Evolutionary conservation across 2,888 invertebrate genomes (phyloP).

Genomic region (Ypsolopha scabrella): DNA sequence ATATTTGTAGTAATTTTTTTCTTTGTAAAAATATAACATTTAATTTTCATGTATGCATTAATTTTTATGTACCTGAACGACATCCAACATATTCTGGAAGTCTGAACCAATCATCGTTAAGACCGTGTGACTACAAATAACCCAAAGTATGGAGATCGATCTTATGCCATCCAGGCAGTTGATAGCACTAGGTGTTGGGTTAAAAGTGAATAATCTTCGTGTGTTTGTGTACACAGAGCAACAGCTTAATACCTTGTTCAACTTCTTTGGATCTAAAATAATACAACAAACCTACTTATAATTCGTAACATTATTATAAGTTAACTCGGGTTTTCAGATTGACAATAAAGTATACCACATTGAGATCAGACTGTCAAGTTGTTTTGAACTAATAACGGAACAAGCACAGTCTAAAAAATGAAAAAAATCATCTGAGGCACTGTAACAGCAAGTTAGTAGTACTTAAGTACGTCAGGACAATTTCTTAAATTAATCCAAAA

Average conservation of each 20-base stretch:
- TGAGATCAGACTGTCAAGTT: too few species aligned
- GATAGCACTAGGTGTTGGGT: constrained; percentile 2
- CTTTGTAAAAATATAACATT: neutral
- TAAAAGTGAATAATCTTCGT: constrained; percentile 5
- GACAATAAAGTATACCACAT: too few species aligned
- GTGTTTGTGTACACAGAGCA: constrained; percentile 9
- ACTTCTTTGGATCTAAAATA: constrained; percentile 4
- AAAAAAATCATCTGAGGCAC: too few species aligned
- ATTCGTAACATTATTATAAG: too few species aligned
- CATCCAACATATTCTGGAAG: neutral
- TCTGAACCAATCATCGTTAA: neutral
- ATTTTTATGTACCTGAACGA: neutral
- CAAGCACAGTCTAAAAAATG: too few species aligned
- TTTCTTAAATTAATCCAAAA: too few species aligned
- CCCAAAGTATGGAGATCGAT: constrained; percentile 8
- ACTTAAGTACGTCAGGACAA: too few species aligned
- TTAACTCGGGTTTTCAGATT: too few species aligned
- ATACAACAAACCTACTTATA: too few species aligned
- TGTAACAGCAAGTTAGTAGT: too few species aligned
- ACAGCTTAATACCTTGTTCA: constrained; percentile 1
- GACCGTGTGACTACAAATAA: constrained; percentile 5
- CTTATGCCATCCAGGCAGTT: constrained; percentile 9
- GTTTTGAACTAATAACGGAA: too few species aligned
- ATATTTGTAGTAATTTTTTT: neutral
- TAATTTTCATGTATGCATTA: too few species aligned